Conservation (phyloP, 2,113 vertebrate genomes). For the Eidolon helvum region DNA sequence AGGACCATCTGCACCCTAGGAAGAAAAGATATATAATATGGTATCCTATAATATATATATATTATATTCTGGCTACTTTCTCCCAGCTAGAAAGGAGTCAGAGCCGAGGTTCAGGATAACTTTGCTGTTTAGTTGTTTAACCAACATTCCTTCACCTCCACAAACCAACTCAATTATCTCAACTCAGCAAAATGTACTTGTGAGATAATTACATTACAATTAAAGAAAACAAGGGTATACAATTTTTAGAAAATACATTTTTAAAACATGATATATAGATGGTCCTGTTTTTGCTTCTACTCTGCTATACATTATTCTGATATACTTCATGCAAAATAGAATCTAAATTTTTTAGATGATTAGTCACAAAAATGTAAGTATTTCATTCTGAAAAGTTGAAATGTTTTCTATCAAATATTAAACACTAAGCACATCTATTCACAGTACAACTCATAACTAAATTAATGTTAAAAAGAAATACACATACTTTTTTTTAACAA, state of each 20-base stretch:
- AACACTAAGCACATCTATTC: conserved; percentile 18
- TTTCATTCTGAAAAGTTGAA: not conserved
- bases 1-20: not conserved
- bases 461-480: conserved; percentile 59
- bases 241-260: conserved; percentile 40
- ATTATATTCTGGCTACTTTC: not conserved
- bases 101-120: not conserved
- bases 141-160: not conserved
- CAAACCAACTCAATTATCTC: not conserved
- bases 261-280: conserved; percentile 25
- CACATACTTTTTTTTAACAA: conserved; percentile 90
- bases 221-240: not conserved
- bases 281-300: not conserved
- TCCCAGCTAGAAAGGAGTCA: not conserved
- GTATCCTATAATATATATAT: too few species aligned
- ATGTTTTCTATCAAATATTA: conserved; percentile 30
- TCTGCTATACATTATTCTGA: not conserved
- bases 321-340: not conserved
- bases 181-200: not conserved
- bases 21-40: not conserved
- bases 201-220: not conserved
- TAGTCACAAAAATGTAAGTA: conserved; percentile 28
- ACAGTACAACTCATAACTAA: conserved; percentile 38
- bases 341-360: conserved; percentile 9
- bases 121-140: not conserved